Base-by-base conservation (phyloP, 2,888 invertebrate genomes). In the Synanthedon tipuliformis region DNA sequence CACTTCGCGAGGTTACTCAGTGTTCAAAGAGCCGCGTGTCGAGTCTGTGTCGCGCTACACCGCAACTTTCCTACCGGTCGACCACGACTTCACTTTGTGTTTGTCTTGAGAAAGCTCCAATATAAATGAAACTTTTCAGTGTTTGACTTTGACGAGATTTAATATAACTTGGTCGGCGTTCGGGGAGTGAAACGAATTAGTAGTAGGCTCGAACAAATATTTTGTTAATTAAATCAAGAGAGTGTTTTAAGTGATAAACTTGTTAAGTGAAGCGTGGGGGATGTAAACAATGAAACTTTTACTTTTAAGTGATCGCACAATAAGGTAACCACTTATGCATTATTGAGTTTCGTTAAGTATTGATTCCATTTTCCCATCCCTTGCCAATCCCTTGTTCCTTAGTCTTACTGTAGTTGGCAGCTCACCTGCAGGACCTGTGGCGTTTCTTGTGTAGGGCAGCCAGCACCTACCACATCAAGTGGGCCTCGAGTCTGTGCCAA, bases 1-100 rank as follows among this genome's bases (percentile, higher is more conserved):
- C 68, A 63, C 66, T 65, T 64, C 71, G 68, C 68, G 66, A 68
- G 49, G 51, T 51, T 16, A 58, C 52, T 52, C 58, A 59, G 58
- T 55, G 54, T 51, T 51, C 53, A 41, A 50, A 51, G 53, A 52
- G 50, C 45, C 53, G 54, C 65, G 72, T 68, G 69, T 52, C 61
- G 64, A 66, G 64, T 40, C 81, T 74, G 81, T 78, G 73, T 67
- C 72, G 69, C 63, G 55, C 52, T 51, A 58, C 51, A 54, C 54
- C 62, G 53, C 68, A 83, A 84, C 84, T 84, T 82, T 68, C 55
- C 60, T 59, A 60, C 59, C 58, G 57, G 61, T 55, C 58, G 59
- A 61, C 65, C 67, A 68, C 75, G 74, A 73, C 68, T 57, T 63
- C 62, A 71, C 63, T 73, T 69, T 59, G 56, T 64, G 65, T 61